Base-by-base conservation (phyloP, 53 echinoderm and acorn worm species). In the Henricia sp. region DNA sequence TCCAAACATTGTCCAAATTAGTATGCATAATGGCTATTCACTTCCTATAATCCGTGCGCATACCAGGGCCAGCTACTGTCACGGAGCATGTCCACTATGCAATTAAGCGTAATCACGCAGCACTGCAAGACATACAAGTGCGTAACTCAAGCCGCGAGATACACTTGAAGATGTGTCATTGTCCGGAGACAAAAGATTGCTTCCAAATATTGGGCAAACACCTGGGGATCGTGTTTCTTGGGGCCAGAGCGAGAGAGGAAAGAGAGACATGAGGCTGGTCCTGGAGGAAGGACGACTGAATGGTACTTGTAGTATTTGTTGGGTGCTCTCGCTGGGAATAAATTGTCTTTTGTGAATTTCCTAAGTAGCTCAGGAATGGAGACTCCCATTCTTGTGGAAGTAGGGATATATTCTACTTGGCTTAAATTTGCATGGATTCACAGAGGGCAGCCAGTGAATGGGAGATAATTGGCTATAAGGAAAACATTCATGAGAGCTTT, bases 121-220 rank as follows among this genome's bases (percentile, higher is more conserved):
- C 20, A 62, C 77, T 62, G 63, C 65, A 17, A 64, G 80, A 63
- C 80, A 19, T 43, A 80, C 80, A 80, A 80, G 80, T 63, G 46
- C 63, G 80, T 48, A 80, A 80, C 64, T 34, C 59, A 50, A 80
- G 63, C 80, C 64, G 19, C 43, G 4, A 50, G 80, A 80, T 80
- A 80, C 80, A 80, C 80, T 80, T 33, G 32, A 80, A 80, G 63
- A 64, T 80, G 80, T 80, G 80, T 80, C 80, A 80, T 63, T 80
- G 80, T 80, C 80, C 80, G 46, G 25, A 28, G 63, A 80, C 80
- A 80, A 70, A 80, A 80, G 80, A 34, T 20, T 30, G 40, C 80
- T 48, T 28, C 64, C 80, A 60, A 80, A 80, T 80, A 60, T 33
- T 80, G 44, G 12, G 48, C 80, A 64, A 80, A 80, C 80, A 80